Conservation (phyloP, 2,113 vertebrate genomes). For the Centropristis striata region DNA sequence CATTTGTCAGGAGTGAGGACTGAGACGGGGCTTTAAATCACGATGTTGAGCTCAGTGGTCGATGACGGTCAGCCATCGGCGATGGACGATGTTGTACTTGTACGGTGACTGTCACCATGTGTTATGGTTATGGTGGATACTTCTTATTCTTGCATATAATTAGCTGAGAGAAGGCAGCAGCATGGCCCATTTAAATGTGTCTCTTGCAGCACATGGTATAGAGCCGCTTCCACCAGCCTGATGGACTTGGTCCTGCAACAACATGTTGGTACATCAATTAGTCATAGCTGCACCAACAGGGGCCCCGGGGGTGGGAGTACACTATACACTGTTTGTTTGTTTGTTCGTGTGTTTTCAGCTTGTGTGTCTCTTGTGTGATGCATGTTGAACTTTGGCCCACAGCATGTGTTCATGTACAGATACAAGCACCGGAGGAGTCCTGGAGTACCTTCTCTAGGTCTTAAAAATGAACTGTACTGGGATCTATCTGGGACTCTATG, state of each 20-base stretch:
- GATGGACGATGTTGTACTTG: no score
- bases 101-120: no score
- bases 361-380: slow-evolving; percentile 30
- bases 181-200: slow-evolving; percentile 35
- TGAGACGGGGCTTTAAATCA: no score
- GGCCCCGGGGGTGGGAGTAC: slow-evolving; percentile 22
- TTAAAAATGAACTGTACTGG: background rate
- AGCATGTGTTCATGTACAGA: slow-evolving; percentile 1
- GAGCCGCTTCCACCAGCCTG: slow-evolving; percentile 19
- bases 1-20: no score
- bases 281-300: slow-evolving; percentile 46
- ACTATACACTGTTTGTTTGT: slow-evolving; percentile 15
- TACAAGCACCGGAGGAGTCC: background rate
- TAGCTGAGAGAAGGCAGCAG: background rate
- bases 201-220: slow-evolving; percentile 4
- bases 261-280: slow-evolving; percentile 72
- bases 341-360: slow-evolving; percentile 6
- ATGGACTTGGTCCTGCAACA: slow-evolving; percentile 47
- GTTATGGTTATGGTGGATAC: no score
- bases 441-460: background rate
- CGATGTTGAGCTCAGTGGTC: no score
- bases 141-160: slow-evolving; percentile 7
- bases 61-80: no score
- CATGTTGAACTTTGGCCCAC: slow-evolving; percentile 41
- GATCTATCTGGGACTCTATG: no score